phyloP scores from a whole-genome alignment of 2,113 vertebrate species.

The Pionites leucogaster region DNA sequence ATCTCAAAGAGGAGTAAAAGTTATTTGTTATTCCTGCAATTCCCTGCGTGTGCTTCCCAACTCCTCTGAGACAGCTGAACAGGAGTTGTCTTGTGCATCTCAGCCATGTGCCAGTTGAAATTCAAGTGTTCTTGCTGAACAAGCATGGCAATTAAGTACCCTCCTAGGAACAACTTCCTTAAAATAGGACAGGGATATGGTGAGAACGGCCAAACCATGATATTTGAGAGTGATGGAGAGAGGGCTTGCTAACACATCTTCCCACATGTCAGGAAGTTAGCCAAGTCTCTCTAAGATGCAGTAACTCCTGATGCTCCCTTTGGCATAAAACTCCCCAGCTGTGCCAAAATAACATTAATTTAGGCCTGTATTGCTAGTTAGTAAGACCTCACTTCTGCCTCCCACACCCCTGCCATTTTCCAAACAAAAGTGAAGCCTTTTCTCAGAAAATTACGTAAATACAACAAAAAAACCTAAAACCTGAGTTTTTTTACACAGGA shows the following conservation, averaged over 20 bases:
- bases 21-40: background rate
- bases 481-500: background rate
- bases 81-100: background rate
- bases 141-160: background rate
- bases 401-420: background rate
- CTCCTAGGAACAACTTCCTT: background rate
- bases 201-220: background rate
- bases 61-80: background rate
- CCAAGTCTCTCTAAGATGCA: background rate
- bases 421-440: background rate
- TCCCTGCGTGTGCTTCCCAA: accelerated
- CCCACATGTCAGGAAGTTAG: background rate
- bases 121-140: background rate
- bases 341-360: background rate
- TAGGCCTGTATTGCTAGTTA: background rate
- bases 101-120: background rate
- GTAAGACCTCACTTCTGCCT: background rate
- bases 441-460: background rate
- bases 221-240: background rate
- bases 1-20: background rate
- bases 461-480: background rate
- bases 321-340: background rate
- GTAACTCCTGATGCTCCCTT: background rate
- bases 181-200: background rate
- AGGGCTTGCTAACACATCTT: background rate